Evolutionary conservation across 1,140 invertebrate species (phyloP).

Genomic region (Coelopa frigida): DNA sequence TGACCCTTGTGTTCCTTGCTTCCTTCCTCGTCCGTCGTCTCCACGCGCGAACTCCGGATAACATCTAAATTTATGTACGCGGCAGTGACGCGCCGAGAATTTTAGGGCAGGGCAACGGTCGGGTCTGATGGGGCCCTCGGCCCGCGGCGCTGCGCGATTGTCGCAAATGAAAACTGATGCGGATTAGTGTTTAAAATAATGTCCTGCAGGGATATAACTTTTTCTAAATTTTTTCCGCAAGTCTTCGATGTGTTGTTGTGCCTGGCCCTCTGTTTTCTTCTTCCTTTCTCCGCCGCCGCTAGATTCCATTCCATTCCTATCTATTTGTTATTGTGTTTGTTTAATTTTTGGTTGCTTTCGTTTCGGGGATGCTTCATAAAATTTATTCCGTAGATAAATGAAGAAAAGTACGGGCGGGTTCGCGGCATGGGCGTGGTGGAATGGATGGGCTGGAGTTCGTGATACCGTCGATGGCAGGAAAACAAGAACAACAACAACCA

Average conservation of each 20-base stretch:
- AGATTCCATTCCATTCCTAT: conserved; percentile 12
- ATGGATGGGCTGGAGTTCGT: too few species aligned
- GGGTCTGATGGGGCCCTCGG: too few species aligned
- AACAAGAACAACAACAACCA: too few species aligned
- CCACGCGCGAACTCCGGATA: conserved; percentile 42
- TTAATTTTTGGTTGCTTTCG: conserved; percentile 18
- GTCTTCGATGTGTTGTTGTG: conserved; percentile 19
- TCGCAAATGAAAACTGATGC: conserved; percentile 43
- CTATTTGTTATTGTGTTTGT: conserved; percentile 18
- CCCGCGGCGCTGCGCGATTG: too few species aligned
- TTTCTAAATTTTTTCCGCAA: conserved; percentile 14
- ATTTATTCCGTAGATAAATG: conserved; percentile 37
- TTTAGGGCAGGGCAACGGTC: conserved; percentile 19
- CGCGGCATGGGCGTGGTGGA: neutral
- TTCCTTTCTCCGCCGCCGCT: conserved; percentile 11
- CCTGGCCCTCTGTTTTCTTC: conserved; percentile 13
- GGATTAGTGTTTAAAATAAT: conserved; percentile 45
- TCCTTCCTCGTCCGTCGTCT: too few species aligned
- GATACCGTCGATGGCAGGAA: too few species aligned
- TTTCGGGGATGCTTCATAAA: conserved; percentile 36
- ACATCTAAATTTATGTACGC: conserved; percentile 43
- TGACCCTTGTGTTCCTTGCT: too few species aligned
- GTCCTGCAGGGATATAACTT: conserved; percentile 44
- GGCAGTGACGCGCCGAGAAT: conserved; percentile 12
- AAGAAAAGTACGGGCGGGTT: neutral